These are phyloP conservation scores for Clamator glandarius DNA, from an alignment of 2,797 vertebrate genomes.

Conservation along the genomic window DNA sequence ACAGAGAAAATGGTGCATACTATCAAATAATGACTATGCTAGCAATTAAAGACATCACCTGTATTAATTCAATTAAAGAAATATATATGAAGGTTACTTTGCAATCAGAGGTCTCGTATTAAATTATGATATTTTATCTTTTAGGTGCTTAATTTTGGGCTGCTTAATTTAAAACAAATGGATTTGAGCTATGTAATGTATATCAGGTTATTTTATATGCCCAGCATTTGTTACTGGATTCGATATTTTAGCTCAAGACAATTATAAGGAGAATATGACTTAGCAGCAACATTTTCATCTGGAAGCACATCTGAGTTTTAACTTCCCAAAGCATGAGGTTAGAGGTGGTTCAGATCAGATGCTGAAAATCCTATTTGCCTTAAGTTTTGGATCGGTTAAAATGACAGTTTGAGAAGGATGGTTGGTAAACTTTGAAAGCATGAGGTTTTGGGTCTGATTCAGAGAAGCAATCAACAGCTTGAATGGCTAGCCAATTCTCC, in stretches of 20 bases:
- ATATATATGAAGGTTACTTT: not conserved
- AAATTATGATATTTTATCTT: not conserved
- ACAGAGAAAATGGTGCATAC: not conserved
- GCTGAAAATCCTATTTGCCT: not conserved
- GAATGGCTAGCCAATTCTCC: not conserved
- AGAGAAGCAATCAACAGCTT: constrained; percentile 18
- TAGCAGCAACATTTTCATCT: not conserved
- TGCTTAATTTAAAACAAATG: constrained; percentile 7
- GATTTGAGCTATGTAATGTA: not conserved
- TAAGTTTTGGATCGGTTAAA: not conserved
- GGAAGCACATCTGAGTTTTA: not conserved
- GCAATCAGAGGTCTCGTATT: not conserved
- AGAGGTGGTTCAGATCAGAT: not conserved
- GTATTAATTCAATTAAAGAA: not conserved
- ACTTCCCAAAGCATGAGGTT: not conserved
- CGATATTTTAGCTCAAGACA: not conserved
- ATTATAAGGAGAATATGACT: not conserved
- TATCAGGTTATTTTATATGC: not conserved
- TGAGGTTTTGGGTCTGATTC: constrained; percentile 10
- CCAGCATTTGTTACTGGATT: not conserved
- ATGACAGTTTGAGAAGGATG: not conserved
- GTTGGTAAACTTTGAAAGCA: not conserved
- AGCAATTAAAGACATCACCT: not conserved
- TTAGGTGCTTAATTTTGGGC: not conserved
- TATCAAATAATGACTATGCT: not conserved